Percentiles rank a stretch among this genome's conserved stretches.
phyloP scores from a whole-genome alignment of 2,113 vertebrate genomes.

The Manacus vitellinus region DNA sequence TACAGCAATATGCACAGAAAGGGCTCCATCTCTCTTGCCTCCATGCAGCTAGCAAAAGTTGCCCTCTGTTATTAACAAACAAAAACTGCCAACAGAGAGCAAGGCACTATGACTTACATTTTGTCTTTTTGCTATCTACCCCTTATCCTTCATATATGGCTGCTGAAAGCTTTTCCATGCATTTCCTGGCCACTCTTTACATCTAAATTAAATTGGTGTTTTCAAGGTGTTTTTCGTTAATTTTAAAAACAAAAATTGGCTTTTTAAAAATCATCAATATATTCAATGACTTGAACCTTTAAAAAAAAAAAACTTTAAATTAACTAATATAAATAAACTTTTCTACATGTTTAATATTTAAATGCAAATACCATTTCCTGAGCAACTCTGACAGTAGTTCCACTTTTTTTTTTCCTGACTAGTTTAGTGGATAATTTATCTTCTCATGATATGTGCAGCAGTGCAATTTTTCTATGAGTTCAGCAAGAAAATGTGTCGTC shows the following conservation, averaged over 20 bases:
- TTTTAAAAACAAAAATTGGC: not conserved
- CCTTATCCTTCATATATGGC: not conserved
- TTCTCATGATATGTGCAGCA: not conserved
- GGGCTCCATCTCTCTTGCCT: not conserved
- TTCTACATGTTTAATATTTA: not conserved
- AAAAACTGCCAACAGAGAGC: not conserved
- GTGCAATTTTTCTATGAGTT: not conserved
- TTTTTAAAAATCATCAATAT: not conserved
- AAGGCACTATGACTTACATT: not conserved
- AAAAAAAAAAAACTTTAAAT: not conserved
- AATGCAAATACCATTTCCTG: not conserved
- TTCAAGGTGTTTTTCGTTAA: not conserved
- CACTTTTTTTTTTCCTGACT: not conserved
- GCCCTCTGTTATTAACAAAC: fast-evolving
- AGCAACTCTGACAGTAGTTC: not conserved
- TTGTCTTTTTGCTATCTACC: too few species aligned
- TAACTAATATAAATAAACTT: not conserved
- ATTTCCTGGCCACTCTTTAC: not conserved
- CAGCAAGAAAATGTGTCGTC: not conserved
- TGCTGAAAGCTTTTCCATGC: not conserved
- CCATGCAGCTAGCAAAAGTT: not conserved
- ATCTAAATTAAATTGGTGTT: not conserved
- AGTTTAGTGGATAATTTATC: not conserved
- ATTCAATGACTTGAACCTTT: not conserved
- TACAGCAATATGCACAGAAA: not conserved